These are phyloP conservation scores for Pangasianodon gigas DNA, from an alignment of 2,113 vertebrate species.

Conservation along the genomic window DNA sequence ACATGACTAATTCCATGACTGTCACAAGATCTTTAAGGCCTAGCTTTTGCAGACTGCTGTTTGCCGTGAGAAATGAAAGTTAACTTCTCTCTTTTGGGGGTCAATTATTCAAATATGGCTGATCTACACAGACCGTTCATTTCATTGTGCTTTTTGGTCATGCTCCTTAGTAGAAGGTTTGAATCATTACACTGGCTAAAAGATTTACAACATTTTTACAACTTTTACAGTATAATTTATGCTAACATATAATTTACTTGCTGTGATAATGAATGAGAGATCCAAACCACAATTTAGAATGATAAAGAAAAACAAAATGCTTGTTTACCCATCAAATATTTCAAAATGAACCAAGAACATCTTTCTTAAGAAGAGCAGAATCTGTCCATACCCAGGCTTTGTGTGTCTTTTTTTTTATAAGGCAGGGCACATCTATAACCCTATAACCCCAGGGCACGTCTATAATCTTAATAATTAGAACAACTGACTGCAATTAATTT, in stretches of 20 bases:
- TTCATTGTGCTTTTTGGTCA: background rate
- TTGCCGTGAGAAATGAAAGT: conserved; percentile 13
- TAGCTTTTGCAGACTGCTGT: background rate
- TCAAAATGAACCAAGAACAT: background rate
- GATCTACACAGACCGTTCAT: background rate
- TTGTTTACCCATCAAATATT: background rate
- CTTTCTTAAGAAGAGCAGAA: too few species aligned
- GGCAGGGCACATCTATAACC: too few species aligned
- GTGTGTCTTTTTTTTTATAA: too few species aligned
- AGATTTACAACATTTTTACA: background rate
- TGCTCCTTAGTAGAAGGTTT: background rate
- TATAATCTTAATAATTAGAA: too few species aligned
- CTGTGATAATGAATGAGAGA: background rate
- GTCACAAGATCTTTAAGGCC: conserved; percentile 48
- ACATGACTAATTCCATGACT: conserved; percentile 58
- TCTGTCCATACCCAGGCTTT: too few species aligned
- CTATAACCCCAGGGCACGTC: too few species aligned
- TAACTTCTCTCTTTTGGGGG: conserved; percentile 11
- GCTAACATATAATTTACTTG: background rate
- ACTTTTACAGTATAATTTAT: background rate
- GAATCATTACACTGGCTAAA: background rate
- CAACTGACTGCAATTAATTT: too few species aligned
- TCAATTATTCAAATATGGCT: background rate
- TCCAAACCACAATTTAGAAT: background rate
- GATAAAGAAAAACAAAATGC: background rate